These are phyloP conservation scores for Calosoma granatense DNA, from an alignment of 1,140 invertebrate species.

Conservation along the genomic window DNA sequence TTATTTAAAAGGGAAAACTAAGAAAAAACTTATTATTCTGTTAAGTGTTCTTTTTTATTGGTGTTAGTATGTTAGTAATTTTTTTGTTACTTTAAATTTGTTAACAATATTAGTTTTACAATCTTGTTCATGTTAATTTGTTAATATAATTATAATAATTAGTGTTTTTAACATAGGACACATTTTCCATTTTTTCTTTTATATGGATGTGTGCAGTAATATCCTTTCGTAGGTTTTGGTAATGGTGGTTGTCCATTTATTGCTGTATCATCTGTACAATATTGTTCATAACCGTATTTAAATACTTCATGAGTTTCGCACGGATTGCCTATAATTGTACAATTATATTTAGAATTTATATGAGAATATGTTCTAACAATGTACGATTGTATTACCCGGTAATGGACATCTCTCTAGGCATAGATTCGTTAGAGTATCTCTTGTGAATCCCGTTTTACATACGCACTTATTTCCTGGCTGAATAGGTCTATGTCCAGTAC, in stretches of 20 bases:
- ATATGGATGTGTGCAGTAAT: background rate
- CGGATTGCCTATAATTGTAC: background rate
- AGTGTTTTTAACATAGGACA: background rate
- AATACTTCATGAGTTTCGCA: background rate
- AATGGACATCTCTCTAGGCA: background rate
- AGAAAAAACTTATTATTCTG: no score
- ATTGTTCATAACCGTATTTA: background rate
- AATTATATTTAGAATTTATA: background rate
- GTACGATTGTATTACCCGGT: background rate
- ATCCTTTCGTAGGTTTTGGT: background rate
- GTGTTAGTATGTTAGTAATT: no score
- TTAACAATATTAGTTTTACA: no score
- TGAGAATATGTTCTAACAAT: background rate
- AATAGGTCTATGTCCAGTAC: background rate
- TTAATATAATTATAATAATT: background rate
- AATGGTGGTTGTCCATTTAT: background rate
- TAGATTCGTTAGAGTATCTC: background rate
- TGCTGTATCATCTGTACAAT: background rate
- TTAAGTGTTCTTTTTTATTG: no score
- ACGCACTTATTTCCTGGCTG: background rate
- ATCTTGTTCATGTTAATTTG: no score
- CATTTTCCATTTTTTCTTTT: background rate
- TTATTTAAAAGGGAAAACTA: no score
- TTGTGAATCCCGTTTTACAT: background rate
- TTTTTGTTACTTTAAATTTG: no score